A percentile compares a stretch with the other conserved stretches of the same genome.
Evolutionary conservation across 2,888 invertebrate species (phyloP).

Genomic region (Anthophora plumipes): DNA sequence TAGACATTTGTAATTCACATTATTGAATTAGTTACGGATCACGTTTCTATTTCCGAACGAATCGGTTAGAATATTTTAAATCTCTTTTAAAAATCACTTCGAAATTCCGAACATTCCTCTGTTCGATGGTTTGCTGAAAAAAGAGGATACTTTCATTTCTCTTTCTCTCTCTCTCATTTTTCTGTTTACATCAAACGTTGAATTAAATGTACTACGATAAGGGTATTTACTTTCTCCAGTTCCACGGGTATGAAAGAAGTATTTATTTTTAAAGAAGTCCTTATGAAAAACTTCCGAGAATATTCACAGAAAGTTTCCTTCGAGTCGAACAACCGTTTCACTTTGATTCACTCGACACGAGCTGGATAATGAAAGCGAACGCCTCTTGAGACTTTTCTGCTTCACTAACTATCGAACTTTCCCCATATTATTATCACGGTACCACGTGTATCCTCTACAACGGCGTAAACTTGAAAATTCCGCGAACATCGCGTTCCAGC

Average conservation of each 20-base stretch:
- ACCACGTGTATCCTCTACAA: background rate
- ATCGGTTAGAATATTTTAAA: background rate
- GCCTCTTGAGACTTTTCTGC: background rate
- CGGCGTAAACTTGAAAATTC: background rate
- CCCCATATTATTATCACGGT: background rate
- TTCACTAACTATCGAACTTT: background rate
- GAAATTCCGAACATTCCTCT: background rate
- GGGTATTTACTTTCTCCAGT: background rate
- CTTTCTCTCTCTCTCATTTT: too few species aligned
- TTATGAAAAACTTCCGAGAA: background rate
- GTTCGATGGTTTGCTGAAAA: background rate
- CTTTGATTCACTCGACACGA: background rate
- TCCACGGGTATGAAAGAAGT: background rate
- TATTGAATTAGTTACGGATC: background rate
- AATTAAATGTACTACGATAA: background rate
- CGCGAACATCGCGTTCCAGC: slow-evolving; percentile 1
- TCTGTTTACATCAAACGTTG: background rate
- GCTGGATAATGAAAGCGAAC: background rate
- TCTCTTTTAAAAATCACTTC: background rate
- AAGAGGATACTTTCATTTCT: too few species aligned
- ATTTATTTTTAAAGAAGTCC: background rate
- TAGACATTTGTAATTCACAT: background rate
- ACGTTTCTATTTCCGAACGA: background rate
- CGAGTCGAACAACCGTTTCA: background rate
- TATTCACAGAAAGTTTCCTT: background rate